Percentiles rank a stretch among this genome's conserved stretches.
These are phyloP conservation scores for Pogonus chalceus DNA, from an alignment of 1,140 invertebrate species.

Conservation along the genomic window DNA sequence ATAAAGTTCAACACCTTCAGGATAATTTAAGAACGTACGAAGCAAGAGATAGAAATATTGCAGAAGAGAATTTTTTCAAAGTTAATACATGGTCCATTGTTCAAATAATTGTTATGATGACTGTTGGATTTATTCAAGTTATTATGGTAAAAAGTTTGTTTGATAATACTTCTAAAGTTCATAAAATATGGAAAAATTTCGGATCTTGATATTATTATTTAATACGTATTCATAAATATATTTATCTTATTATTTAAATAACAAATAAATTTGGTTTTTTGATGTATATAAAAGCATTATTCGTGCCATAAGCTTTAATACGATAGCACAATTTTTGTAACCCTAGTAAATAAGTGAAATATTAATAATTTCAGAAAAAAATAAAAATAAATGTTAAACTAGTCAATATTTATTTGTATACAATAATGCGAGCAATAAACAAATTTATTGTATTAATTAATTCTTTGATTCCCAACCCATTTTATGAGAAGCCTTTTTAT, in stretches of 20 bases:
- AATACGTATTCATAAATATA: background rate
- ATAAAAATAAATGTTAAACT: background rate
- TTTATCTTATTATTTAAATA: too few species aligned
- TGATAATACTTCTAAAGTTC: slow-evolving; percentile 48
- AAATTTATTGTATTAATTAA: background rate
- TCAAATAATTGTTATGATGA: slow-evolving; percentile 59
- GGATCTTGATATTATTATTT: slow-evolving; percentile 9
- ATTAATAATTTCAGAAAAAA: too few species aligned
- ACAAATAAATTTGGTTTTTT: too few species aligned
- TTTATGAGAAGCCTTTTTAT: slow-evolving; percentile 25
- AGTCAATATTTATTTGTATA: slow-evolving; percentile 5
- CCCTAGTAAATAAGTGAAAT: too few species aligned
- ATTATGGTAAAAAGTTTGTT: slow-evolving; percentile 58
- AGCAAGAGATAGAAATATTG: slow-evolving; percentile 66
- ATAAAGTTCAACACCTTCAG: slow-evolving; percentile 56
- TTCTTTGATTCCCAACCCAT: slow-evolving; percentile 25
- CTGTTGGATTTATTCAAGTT: slow-evolving; percentile 56
- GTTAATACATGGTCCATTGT: slow-evolving; percentile 63
- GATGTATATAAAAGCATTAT: too few species aligned
- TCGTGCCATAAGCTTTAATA: background rate
- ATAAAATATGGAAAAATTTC: slow-evolving; percentile 40
- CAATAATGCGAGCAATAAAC: slow-evolving; percentile 1
- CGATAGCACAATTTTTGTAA: background rate
- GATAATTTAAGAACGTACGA: slow-evolving; percentile 62
- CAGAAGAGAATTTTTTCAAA: slow-evolving; percentile 61